phyloP scores from a whole-genome alignment of 2,888 invertebrate species.

The Deilephila porcellus region DNA sequence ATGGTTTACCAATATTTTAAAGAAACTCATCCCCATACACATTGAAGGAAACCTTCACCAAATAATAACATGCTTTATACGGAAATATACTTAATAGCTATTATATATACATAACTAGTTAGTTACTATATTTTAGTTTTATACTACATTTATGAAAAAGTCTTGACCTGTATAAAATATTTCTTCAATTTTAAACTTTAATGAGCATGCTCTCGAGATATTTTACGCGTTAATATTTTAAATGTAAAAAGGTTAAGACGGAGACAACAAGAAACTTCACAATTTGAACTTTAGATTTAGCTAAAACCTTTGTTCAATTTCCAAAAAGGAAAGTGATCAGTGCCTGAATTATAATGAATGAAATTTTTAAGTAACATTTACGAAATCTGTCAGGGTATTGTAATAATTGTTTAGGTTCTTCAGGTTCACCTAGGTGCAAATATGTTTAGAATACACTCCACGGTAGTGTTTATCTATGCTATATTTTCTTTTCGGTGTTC shows the following conservation, averaged over 20 bases:
- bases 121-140: no score
- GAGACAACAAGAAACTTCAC: constrained; percentile 43
- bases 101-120: no score
- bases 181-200: background rate
- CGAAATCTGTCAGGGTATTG: background rate
- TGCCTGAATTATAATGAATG: constrained; percentile 37
- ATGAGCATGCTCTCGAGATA: constrained; percentile 24
- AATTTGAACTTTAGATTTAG: constrained; percentile 53
- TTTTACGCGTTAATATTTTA: constrained; percentile 41
- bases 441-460: no score
- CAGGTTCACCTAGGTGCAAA: no score
- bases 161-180: background rate
- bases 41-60: no score
- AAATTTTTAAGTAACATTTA: background rate
- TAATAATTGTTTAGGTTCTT: background rate
- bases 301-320: constrained; percentile 50
- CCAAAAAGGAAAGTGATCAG: constrained; percentile 39
- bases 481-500: no score
- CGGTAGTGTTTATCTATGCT: no score
- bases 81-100: no score
- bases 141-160: background rate
- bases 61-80: no score
- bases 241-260: constrained; percentile 41
- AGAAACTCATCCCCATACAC: no score
- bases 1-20: no score